Conservation (phyloP, 1,140 invertebrate genomes). For the Zophobas atratus region DNA sequence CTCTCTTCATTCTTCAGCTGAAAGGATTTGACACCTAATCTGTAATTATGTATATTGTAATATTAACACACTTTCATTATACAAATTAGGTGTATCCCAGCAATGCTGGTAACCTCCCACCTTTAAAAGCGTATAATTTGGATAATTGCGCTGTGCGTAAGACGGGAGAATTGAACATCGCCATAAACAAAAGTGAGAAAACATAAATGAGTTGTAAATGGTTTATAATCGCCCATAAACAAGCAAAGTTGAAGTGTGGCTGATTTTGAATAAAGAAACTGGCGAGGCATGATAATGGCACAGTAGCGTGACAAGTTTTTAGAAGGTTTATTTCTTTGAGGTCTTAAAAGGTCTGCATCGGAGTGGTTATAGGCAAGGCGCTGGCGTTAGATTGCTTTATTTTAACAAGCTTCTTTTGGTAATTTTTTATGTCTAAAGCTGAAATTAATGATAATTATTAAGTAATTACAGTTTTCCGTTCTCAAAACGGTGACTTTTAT, state of each 20-base stretch:
- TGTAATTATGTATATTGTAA: constrained; percentile 2
- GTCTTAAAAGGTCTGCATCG: too few species aligned
- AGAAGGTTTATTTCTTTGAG: too few species aligned
- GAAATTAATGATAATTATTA: too few species aligned
- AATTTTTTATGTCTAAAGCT: too few species aligned
- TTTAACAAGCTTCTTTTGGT: too few species aligned
- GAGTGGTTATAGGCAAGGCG: too few species aligned
- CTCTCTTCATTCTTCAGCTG: constrained; percentile 6
- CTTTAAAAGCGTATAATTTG: neutral
- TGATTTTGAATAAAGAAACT: neutral
- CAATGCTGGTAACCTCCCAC: neutral
- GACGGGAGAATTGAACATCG: neutral
- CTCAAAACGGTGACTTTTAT: too few species aligned
- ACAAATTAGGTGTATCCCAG: neutral
- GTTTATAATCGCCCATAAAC: neutral
- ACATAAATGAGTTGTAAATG: neutral
- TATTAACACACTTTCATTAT: constrained; percentile 12
- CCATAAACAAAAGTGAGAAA: neutral
- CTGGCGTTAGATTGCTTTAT: too few species aligned
- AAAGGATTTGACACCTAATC: constrained; percentile 12
- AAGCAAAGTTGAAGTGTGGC: neutral
- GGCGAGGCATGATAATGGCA: neutral
- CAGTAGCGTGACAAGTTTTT: too few species aligned
- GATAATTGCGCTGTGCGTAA: neutral
- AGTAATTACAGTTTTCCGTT: too few species aligned